Conservation (phyloP, 2,888 invertebrate genomes). For the Dorcus parallelipipedus region DNA sequence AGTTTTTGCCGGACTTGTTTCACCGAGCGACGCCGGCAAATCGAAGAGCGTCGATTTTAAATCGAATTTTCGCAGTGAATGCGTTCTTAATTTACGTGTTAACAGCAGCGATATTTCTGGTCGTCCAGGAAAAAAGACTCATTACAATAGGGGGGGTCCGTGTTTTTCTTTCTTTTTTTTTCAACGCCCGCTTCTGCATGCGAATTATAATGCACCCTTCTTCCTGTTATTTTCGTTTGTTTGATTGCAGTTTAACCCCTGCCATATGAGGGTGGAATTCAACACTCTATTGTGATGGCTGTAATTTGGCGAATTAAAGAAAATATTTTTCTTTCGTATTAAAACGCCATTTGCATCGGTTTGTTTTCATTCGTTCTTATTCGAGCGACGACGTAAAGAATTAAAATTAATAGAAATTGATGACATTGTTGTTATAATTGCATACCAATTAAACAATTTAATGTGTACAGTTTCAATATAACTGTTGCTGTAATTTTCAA, state of each 20-base stretch:
- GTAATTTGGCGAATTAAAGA: conserved; percentile 14
- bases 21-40: conserved; percentile 12
- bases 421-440: background rate
- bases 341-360: conserved; percentile 13
- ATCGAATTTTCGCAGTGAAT: conserved; percentile 15
- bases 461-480: no score
- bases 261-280: conserved; percentile 18
- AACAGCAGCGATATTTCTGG: no score
- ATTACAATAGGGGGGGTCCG: no score
- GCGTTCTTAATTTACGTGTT: conserved; percentile 11
- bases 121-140: no score
- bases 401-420: background rate
- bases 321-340: conserved; percentile 17
- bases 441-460: no score
- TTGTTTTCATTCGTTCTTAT: background rate
- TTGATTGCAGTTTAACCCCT: conserved; percentile 20
- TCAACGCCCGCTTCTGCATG: background rate
- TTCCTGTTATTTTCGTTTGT: conserved; percentile 6
- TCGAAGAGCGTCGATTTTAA: conserved; percentile 17
- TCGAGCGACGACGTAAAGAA: background rate
- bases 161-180: no score
- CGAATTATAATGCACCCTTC: conserved; percentile 12
- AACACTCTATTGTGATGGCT: conserved; percentile 17
- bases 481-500: no score
- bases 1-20: conserved; percentile 17